phyloP scores from a whole-genome alignment of 2,797 vertebrate species.

The Petrocephalus schoutedeni region DNA sequence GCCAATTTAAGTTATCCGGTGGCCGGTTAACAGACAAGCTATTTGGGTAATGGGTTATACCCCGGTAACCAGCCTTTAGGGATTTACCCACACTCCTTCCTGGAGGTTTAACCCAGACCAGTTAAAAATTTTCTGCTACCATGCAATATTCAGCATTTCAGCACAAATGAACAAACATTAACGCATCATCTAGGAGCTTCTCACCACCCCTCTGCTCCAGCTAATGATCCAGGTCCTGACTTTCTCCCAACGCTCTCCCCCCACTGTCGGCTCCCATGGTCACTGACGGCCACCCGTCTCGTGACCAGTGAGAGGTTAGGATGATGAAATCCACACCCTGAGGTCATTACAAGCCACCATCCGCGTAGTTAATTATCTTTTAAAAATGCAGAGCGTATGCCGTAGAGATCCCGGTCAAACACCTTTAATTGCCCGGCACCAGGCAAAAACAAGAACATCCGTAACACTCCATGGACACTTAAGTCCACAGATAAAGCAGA shows the following conservation, averaged over 20 bases:
- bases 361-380: background rate
- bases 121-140: background rate
- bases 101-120: background rate
- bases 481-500: background rate
- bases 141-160: background rate
- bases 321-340: no score
- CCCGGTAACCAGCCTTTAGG: background rate
- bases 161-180: background rate
- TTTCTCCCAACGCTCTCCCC: background rate
- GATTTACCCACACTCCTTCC: background rate
- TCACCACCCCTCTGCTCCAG: background rate
- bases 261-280: background rate
- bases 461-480: background rate
- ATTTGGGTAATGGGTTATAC: background rate
- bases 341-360: constrained; percentile 27
- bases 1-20: no score
- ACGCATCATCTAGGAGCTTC: background rate
- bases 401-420: no score
- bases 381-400: no score
- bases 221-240: background rate
- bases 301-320: no score
- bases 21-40: background rate
- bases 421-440: no score
- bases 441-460: no score
- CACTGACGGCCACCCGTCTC: no score